Evolutionary conservation across 2,888 invertebrate genomes (phyloP), one percentile per base, ranked within the genome.

Genomic region (Desoria tigrina): DNA sequence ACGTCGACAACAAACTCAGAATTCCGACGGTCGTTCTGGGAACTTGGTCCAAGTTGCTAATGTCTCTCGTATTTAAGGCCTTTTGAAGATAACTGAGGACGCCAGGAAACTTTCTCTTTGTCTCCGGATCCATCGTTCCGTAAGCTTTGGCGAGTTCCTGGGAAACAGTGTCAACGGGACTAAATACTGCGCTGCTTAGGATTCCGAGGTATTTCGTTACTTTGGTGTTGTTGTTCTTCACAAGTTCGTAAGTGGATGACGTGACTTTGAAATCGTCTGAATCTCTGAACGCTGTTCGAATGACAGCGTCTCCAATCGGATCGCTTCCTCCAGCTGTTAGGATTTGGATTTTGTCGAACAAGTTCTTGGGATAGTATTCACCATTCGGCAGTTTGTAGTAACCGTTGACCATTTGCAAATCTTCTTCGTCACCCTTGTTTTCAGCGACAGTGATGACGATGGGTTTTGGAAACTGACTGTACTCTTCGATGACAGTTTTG

Each of bases 401-500:
- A n/a, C n/a, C 65, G 23, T 67, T 70, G 4, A 64, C 27, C 65
- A 67, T 54, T 16, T 37, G 23, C 1, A 67, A 28, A 0, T 57
- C 53, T 16, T 65, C 14, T 6, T 65, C 61, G 14, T 18, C 37
- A 4, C 45, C 54, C 6, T 55, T 58, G 39, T 70, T 70, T 37
- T 70, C 70, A 18, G 53, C 63, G 1, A 67, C 70, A 2, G 54
- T 42, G 0, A 63, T 53, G 1, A 28, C 2, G 37, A 66, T 60
- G 7, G 70, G 70, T 16, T 60, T 54, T 2, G 70, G 67, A 37
- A 70, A 67, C 23, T 45, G 18, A 49, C 39, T 58, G 51, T 61
- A 66, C 0, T 58, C 45, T 26, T 63, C 63, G 42, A 69, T 66
- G 1, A 61, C 61, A 1, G 24, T 16, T 39, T 65, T 63, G 32